A percentile compares a stretch with the other conserved stretches of the same genome.
These are phyloP conservation scores for Paracyclopina nana DNA, from an alignment of 1,140 invertebrate genomes.

Conservation along the genomic window DNA sequence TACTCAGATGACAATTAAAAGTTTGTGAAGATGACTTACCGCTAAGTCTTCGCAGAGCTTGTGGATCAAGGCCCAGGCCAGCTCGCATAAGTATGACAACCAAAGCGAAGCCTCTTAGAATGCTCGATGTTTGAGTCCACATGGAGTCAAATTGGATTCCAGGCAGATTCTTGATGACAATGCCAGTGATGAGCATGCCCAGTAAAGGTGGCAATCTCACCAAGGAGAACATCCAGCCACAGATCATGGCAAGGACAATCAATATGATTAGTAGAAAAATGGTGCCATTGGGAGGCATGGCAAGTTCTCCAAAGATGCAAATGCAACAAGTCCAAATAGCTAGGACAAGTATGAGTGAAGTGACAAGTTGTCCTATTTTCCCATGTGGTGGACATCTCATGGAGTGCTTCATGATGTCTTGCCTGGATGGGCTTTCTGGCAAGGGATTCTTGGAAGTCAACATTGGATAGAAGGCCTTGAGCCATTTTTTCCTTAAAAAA, in stretches of 20 bases:
- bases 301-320: conserved; percentile 2
- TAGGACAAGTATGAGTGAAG: too few species aligned
- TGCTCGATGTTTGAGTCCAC: conserved; percentile 28
- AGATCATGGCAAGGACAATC: conserved; percentile 13
- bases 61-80: conserved; percentile 72
- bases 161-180: conserved; percentile 49
- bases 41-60: conserved; percentile 51
- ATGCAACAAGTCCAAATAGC: too few species aligned
- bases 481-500: too few species aligned
- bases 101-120: conserved; percentile 60
- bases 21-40: not conserved
- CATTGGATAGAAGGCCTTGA: too few species aligned
- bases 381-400: too few species aligned
- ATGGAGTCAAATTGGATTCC: conserved; percentile 25
- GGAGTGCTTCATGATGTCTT: too few species aligned
- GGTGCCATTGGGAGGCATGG: conserved; percentile 1
- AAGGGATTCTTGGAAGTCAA: too few species aligned
- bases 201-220: conserved; percentile 62
- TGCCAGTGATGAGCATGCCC: conserved; percentile 62
- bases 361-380: too few species aligned
- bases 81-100: conserved; percentile 79
- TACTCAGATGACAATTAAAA: too few species aligned
- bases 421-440: too few species aligned
- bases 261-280: conserved; percentile 8
- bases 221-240: conserved; percentile 47